Evolutionary conservation across 2,888 invertebrate genomes (phyloP).

Genomic region (Bimastos eiseni): DNA sequence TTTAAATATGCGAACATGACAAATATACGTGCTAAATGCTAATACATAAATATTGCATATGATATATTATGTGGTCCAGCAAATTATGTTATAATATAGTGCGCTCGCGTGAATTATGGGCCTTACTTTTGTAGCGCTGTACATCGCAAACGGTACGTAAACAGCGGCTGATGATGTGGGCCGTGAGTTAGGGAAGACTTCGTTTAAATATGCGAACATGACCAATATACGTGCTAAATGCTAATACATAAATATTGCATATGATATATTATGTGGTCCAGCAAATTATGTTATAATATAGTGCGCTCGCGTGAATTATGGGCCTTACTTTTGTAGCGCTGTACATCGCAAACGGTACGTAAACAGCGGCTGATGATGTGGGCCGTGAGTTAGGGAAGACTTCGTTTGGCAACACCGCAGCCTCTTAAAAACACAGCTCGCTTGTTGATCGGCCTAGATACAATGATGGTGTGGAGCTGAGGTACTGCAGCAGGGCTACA

Average conservation of each 20-base stretch:
- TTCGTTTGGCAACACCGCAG: neutral
- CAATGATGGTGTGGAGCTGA: neutral
- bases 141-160: neutral
- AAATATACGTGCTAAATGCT: too few relatives aligned
- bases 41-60: too few relatives aligned
- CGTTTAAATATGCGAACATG: too few relatives aligned
- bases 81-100: neutral
- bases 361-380: neutral
- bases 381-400: neutral
- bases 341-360: neutral
- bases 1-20: too few relatives aligned
- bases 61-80: too few relatives aligned
- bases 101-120: neutral
- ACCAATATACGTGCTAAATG: too few relatives aligned
- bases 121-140: neutral
- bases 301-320: neutral
- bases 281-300: neutral
- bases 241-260: too few relatives aligned
- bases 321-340: neutral
- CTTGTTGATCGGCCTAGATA: neutral
- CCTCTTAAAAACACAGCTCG: neutral
- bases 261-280: too few relatives aligned
- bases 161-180: neutral
- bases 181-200: neutral
- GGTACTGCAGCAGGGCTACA: too few relatives aligned